phyloP scores from a whole-genome alignment of 2,888 invertebrate genomes.

The Xestia rhomboidea region DNA sequence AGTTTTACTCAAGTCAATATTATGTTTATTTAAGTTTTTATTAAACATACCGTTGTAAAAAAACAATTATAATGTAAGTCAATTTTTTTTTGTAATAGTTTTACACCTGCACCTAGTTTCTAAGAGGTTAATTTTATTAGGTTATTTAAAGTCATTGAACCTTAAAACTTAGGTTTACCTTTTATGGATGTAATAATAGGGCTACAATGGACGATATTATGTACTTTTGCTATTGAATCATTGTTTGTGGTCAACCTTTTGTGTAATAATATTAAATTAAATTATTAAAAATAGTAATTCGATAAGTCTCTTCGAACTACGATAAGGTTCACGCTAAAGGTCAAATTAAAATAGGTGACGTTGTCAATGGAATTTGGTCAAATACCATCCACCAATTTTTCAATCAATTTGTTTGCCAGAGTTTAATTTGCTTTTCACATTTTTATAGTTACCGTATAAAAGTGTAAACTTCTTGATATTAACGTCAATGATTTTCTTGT shows the following conservation, averaged over 20 bases:
- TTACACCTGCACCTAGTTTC: not conserved
- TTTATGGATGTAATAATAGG: constrained; percentile 54
- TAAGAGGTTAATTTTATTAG: constrained; percentile 1
- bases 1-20: not conserved
- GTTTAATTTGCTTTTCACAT: constrained; percentile 1
- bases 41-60: too few species aligned
- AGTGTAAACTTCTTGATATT: not conserved
- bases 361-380: not conserved
- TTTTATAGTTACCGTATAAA: not conserved
- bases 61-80: too few species aligned
- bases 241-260: constrained; percentile 40
- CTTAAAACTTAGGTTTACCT: constrained; percentile 38
- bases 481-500: constrained; percentile 14
- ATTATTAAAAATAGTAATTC: too few species aligned
- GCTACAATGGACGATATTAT: constrained; percentile 53
- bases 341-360: constrained; percentile 11
- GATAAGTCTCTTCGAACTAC: constrained; percentile 21
- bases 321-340: constrained; percentile 24
- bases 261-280: too few species aligned
- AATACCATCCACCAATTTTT: not conserved
- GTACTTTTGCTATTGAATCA: constrained; percentile 47
- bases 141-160: constrained; percentile 47
- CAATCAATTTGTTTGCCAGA: not conserved
- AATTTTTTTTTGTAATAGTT: too few species aligned
- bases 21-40: too few species aligned